A percentile compares a stretch with the other conserved stretches of the same genome.
Conservation (phyloP, 2,113 vertebrate species). For the rat (Rattus norvegicus) region DNA sequence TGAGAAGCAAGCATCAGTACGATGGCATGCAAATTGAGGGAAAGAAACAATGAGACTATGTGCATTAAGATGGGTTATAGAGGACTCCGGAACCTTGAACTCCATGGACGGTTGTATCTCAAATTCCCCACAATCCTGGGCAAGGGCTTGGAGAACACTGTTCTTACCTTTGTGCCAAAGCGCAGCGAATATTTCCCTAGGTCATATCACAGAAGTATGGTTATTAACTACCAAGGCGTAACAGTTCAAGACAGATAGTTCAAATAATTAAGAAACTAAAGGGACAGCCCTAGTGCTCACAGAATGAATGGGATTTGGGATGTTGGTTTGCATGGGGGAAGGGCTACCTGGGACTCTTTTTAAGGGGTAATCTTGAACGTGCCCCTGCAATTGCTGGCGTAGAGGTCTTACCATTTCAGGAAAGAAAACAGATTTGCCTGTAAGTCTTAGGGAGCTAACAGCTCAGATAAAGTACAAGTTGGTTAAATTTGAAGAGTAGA, state of each 20-base stretch:
- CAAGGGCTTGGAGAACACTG: background rate
- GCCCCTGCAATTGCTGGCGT: background rate
- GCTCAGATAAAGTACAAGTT: slow-evolving; percentile 23
- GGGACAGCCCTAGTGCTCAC: background rate
- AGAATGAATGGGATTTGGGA: slow-evolving; percentile 18
- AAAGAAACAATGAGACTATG: slow-evolving; percentile 31
- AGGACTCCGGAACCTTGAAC: slow-evolving; percentile 15
- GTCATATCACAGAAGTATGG: background rate
- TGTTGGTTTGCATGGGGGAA: slow-evolving; percentile 4
- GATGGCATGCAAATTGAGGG: slow-evolving; percentile 15
- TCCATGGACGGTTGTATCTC: background rate
- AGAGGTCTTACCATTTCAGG: slow-evolving; percentile 18
- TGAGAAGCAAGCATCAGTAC: slow-evolving; percentile 8
- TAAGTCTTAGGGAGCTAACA: background rate
- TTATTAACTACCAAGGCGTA: background rate
- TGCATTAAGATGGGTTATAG: background rate
- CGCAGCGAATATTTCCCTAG: background rate
- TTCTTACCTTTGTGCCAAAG: slow-evolving; percentile 11
- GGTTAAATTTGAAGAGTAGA: slow-evolving; percentile 49
- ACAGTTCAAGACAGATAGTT: slow-evolving; percentile 13
- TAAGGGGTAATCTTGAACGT: slow-evolving; percentile 20
- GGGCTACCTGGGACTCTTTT: slow-evolving; percentile 3
- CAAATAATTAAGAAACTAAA: slow-evolving; percentile 35
- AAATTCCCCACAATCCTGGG: slow-evolving; percentile 1
- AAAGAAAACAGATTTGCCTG: background rate